Evolutionary conservation across 1,140 invertebrate genomes (phyloP), one percentile per base, ranked within the genome.

Genomic region (Bombus consobrinus): DNA sequence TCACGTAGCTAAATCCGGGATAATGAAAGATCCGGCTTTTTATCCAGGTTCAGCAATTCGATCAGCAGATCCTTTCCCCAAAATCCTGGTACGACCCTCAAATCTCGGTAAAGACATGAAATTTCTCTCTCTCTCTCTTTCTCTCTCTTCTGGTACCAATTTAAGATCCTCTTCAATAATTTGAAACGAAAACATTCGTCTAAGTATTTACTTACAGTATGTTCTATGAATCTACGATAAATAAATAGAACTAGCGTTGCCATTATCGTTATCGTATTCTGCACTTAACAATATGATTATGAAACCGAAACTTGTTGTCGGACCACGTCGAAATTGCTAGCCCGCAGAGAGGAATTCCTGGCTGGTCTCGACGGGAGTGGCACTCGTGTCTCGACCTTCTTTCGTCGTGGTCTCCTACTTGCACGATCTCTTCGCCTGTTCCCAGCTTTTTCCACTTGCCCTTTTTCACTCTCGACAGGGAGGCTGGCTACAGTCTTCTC

Each of bases 281-380:
- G 3, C 15, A 15, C 6, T 22, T 3, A 59, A 81, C 68, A 25
- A 73, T 32, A 18, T 15, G 41, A 12, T 43, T 22, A 10, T n/a
- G 5, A 37, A 22, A 10, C 12, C 6, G 47, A 66, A 53, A 66
- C 41, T 77, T 18, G 53, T 25, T 62, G 47, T 69, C 37, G 39
- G 47, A 41, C 80, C 43, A 53, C 53, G 81, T 77, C 68, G 71
- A 87, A 85, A 87, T 90, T 86, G 78, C 68, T 73, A n/a, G 34
- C 53, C 39, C 18, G 39, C 37, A 25, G 32, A 47, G 37, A 47
- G 64, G 47, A 75, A 47, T 86, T 89, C 41, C 84, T 76, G 68
- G 68, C 76, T 83, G 32, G 79, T 80, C 53, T 39, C 79, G 43
- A 57, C 78, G 64, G 71, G 47, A 89, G 85, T 41, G 77, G 68